Percentiles rank a stretch among this genome's conserved stretches.
phyloP scores from a whole-genome alignment of 2,113 vertebrate species.

The Hypocryptadius cinnamomeus region DNA sequence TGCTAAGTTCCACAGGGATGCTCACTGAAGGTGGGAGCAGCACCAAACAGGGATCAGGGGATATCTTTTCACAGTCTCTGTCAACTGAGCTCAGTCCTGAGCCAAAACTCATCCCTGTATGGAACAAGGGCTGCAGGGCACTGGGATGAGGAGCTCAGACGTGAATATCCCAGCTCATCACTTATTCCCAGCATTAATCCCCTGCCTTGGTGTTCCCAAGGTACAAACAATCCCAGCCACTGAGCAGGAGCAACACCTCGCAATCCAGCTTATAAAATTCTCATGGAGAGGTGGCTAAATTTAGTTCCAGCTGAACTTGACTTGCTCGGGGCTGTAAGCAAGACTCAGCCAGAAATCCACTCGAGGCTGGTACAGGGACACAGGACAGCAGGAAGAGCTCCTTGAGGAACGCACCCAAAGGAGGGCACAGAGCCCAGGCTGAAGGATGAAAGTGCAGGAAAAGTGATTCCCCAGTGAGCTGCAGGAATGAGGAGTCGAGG shows the following conservation, averaged over 20 bases:
- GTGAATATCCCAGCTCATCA: background rate
- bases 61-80: background rate
- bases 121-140: background rate
- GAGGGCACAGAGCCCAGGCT: background rate
- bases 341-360: background rate
- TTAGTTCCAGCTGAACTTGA: background rate
- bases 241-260: background rate
- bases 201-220: background rate
- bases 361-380: fast-evolving
- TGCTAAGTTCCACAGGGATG: background rate
- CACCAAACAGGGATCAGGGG: background rate
- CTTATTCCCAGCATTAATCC: background rate
- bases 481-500: fast-evolving
- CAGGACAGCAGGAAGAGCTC: background rate
- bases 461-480: background rate
- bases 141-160: background rate
- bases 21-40: background rate
- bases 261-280: background rate
- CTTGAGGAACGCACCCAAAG: background rate
- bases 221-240: background rate
- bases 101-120: fast-evolving
- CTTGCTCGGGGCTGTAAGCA: background rate
- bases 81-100: background rate
- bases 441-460: background rate
- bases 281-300: background rate